A percentile compares a stretch with the other conserved stretches of the same genome.
phyloP scores from a whole-genome alignment of 64 coral and sea anemone species.

The Montipora foliosa region DNA sequence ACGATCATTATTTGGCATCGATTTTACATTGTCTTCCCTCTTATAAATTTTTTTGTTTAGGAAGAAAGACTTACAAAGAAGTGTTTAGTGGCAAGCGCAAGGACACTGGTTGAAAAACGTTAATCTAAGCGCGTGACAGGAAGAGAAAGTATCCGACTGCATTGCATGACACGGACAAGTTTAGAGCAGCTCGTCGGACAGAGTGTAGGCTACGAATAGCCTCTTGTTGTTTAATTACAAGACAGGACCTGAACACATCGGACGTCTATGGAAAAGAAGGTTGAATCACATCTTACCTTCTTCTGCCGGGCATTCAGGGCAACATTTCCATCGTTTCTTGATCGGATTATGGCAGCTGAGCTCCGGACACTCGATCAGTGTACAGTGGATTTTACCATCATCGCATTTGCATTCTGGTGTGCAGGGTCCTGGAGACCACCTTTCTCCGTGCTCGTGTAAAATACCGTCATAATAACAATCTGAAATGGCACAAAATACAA shows the following conservation, averaged over 20 bases:
- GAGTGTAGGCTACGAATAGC: too few relatives aligned
- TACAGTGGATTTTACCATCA: slow-evolving; percentile 96
- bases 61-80: too few relatives aligned
- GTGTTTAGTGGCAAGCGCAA: too few relatives aligned
- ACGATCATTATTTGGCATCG: too few relatives aligned
- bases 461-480: slow-evolving; percentile 98
- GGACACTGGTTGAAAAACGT: too few relatives aligned
- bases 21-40: too few relatives aligned
- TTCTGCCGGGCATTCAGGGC: slow-evolving; percentile 81
- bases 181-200: too few relatives aligned
- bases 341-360: slow-evolving; percentile 79
- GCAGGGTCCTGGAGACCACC: slow-evolving; percentile 99
- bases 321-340: slow-evolving; percentile 98
- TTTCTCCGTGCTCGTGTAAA: slow-evolving; percentile 81
- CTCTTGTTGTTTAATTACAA: not conserved
- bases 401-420: slow-evolving; percentile 95
- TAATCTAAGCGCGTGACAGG: too few relatives aligned
- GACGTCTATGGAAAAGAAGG: not conserved
- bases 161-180: too few relatives aligned
- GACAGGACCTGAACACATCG: not conserved
- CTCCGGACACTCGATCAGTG: slow-evolving; percentile 95
- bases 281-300: slow-evolving; percentile 51
- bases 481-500: slow-evolving; percentile 1
- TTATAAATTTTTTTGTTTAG: too few relatives aligned
- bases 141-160: too few relatives aligned